Base-by-base conservation (phyloP, 2,888 invertebrate genomes). In the Vannuccia rotundouncinata region DNA sequence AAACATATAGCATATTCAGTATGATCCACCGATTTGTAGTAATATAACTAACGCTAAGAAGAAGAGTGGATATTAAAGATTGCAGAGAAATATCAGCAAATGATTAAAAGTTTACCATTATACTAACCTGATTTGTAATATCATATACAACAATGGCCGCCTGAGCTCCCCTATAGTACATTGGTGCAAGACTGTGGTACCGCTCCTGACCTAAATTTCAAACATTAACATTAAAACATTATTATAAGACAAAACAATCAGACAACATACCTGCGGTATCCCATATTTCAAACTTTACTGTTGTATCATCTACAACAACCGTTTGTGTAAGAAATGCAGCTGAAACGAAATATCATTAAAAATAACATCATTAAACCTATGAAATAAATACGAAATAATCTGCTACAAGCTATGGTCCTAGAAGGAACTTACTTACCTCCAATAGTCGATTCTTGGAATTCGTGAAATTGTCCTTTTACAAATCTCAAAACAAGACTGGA, bases 211-310 rank as follows among this genome's bases (percentile, higher is more conserved):
- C 79, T 78, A n/a, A 27, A 28, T 10, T 45, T 22, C 13, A 10
- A 31, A 28, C 0, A 29, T 10, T 1, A 45, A 22, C 30, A 27
- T n/a, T 27, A 29, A 78, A 17, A 31, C 0, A 2, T 25, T 30
- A 10, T 29, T n/a, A 80, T 45, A 22, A 79, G 1, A 2, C 0
- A 77, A 31, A 45, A 0, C 5, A 13, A 45, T 5, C 45, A 17
- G 45, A 76, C 10, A 81, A 79, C 88, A 96, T 96, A 22, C 99
- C 98, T 76, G 98, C 99, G 83, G 99, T 99, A 89, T 96, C 95
- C 99, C 99, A 99, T 86, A 99, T 99, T 91, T 99, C 99, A 90
- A 99, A 99, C 91, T 99, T 99, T 83, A 99, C 98, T 84, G 98
- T 98, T 84, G 95, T 97, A 89, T 96, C 95, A 88, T 95, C 95